Base-by-base conservation (phyloP, 2,888 invertebrate genomes). In the Stegana nigrithorax region DNA sequence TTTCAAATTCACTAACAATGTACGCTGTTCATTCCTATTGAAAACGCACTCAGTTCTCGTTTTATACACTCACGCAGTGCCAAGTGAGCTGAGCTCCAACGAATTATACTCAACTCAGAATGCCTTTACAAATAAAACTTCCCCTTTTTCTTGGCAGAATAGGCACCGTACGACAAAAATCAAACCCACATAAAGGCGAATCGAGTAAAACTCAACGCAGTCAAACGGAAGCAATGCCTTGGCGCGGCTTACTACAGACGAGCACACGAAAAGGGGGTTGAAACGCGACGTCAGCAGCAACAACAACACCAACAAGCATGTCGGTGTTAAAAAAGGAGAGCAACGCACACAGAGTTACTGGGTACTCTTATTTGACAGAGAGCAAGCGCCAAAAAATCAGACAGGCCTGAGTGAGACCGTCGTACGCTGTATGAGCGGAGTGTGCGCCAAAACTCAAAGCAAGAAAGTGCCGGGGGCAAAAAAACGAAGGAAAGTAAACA, bases 191-290 rank as follows among this genome's bases (percentile, higher is more conserved):
- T 23, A 23, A 47, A 47, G 25, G n/a, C n/a, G 12, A 47, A 36
- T n/a, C 17, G 21, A 32, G 32, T 55, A 21, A 36, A 32, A 36
- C 36, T 32, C 53, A 32, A 36, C 36, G 19, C 53, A 36, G 29
- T 27, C 26, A 36, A 36, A 55, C 32, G 53, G 51, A 53, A 55
- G 32, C 19, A 55, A 17, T 17, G 32, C 25, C 25, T 42, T 3
- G 42, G 17, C 32, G n/a, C 12, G 25, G 27, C 21, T 51, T 27
- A 14, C 19, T 45, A 1, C 23, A 36, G 8, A 23, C 17, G 7
- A 45, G n/a, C n/a, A n/a, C n/a, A 45, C 8, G 23, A 47, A 55
- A 55, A 55, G 19, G 53, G 53, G 53, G 53, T 17, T 55, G 50
- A 12, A 47, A 27, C 50, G 50, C 47, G 25, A 14, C 19, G 10